Evolutionary conservation across 2,113 vertebrate genomes (phyloP), one percentile per base, ranked within the genome.

Genomic region (Takifugu flavidus): DNA sequence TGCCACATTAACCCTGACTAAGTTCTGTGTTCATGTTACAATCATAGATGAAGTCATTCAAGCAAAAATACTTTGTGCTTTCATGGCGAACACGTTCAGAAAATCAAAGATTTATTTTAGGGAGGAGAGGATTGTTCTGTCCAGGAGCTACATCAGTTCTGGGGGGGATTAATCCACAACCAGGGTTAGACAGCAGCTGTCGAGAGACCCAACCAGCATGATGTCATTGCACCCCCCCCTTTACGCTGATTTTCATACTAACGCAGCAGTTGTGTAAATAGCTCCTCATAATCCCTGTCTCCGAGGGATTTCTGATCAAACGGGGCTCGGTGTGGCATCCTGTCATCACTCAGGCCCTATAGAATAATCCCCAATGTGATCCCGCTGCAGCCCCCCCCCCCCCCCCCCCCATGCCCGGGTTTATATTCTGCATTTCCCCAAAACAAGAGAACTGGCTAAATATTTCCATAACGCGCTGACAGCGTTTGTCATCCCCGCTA

Each of bases 281-380:
- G 71, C 78, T 82, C 50, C 12, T 76, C 71, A 67, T 89, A 91
- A 89, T 91, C 89, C 87, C 65, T 28, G 77, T 79, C 84, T 86
- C 82, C 47, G 65, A 82, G 77, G 80, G 86, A 82, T 83, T 87
- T 86, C 73, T 82, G 78, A 80, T 87, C 84, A 86, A 86, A 87
- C 74, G 58, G 67, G 68, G 59, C 78, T 78, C 73, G 82, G 58
- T 75, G 63, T 74, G 45, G 62, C 70, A 60, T 75, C 74, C 85
- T 86, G 83, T 86, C 86, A 86, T 55, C 74, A 63, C 71, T 70
- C 72, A 29, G 71, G 64, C 70, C 79, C 74, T 68, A 75, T 62
- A 51, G 63, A 74, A 56, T 89, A 89, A 91, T 89, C 86, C 83
- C 76, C 50, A 76, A 69, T 82, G 80, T 88, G 86, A 90, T 84